Conservation (phyloP, 2,888 invertebrate species). For the Leptinotarsa peninsularis region DNA sequence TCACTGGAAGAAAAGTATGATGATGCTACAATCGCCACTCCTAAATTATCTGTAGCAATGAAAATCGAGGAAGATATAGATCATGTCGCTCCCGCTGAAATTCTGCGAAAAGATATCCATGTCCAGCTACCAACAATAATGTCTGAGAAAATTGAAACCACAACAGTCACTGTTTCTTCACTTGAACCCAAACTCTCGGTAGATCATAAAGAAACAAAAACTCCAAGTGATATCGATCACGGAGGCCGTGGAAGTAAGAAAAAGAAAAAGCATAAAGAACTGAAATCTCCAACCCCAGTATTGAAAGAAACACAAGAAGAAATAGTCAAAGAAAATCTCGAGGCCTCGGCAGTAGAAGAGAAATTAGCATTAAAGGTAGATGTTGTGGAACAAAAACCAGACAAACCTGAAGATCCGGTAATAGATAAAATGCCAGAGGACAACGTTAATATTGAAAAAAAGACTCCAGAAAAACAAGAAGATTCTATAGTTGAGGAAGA, state of each 20-base stretch:
- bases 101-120: constrained; percentile 60
- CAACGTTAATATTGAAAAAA: not conserved
- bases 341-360: not conserved
- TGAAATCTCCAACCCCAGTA: constrained; percentile 47
- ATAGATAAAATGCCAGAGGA: no score
- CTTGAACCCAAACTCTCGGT: constrained; percentile 59
- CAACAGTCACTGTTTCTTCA: constrained; percentile 50
- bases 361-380: constrained; percentile 41
- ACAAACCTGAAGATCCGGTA: constrained; percentile 19
- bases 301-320: constrained; percentile 44
- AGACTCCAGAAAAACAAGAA: not conserved
- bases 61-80: constrained; percentile 56
- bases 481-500: constrained; percentile 18
- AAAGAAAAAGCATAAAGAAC: constrained; percentile 74
- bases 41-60: constrained; percentile 59
- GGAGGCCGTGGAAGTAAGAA: constrained; percentile 72
- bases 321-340: constrained; percentile 10
- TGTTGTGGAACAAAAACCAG: constrained; percentile 52
- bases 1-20: constrained; percentile 66
- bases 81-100: constrained; percentile 53
- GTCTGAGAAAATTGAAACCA: constrained; percentile 44
- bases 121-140: constrained; percentile 57
- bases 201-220: constrained; percentile 59
- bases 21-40: constrained; percentile 59
- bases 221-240: constrained; percentile 65